Conservation (phyloP, 1,140 invertebrate species). For the Hydropsyche tenuis region DNA sequence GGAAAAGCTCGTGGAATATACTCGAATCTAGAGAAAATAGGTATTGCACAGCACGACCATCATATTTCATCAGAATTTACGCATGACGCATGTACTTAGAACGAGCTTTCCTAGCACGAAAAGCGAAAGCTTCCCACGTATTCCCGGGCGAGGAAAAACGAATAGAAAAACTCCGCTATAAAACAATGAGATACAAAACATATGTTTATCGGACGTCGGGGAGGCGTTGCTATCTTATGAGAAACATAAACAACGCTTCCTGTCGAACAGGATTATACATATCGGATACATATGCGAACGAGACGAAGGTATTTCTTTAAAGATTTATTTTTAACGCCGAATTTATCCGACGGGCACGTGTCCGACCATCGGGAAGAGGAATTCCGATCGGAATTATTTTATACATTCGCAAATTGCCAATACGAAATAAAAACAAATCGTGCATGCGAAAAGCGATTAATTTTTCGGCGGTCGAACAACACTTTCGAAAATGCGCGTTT, state of each 20-base stretch:
- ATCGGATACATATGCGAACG: neutral
- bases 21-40: no score
- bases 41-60: no score
- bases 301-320: neutral
- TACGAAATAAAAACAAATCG: neutral
- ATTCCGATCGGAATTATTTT: no score
- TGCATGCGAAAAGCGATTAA: neutral
- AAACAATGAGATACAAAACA: conserved; percentile 37
- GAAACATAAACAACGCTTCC: conserved; percentile 33
- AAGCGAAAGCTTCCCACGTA: conserved; percentile 6
- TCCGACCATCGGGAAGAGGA: neutral
- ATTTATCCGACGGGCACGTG: neutral
- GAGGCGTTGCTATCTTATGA: conserved; percentile 26
- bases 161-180: neutral
- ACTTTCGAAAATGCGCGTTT: conserved; percentile 9
- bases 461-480: neutral
- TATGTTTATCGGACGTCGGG: conserved; percentile 22
- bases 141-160: neutral
- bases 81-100: no score
- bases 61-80: no score
- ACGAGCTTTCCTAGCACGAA: neutral
- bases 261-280: conserved; percentile 14
- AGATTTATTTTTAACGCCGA: no score
- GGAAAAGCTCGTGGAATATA: no score
- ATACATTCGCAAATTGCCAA: no score